phyloP scores from a whole-genome alignment of 2,797 vertebrate species.

The Triplophysa yarkandensis region DNA sequence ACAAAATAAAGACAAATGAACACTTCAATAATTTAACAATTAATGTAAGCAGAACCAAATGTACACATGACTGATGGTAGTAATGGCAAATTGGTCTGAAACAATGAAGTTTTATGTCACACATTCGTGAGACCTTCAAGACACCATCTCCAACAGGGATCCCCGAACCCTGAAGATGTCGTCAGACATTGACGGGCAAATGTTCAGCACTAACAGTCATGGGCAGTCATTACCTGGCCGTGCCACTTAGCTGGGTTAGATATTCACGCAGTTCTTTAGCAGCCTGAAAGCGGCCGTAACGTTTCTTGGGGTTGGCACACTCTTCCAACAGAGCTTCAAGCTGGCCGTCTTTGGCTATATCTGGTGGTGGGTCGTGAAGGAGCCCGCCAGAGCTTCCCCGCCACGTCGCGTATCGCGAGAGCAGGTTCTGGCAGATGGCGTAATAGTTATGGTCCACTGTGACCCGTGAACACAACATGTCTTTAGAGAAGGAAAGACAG shows the following conservation, averaged over 20 bases:
- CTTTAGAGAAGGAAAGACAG: slow-evolving; percentile 98
- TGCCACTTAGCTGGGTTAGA: slow-evolving; percentile 88
- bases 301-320: slow-evolving; percentile 95
- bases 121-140: neutral
- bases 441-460: slow-evolving; percentile 99
- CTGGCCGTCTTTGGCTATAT: slow-evolving; percentile 91
- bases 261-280: slow-evolving; percentile 94
- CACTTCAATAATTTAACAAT: slow-evolving; percentile 37
- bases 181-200: neutral
- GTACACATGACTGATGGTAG: slow-evolving; percentile 13
- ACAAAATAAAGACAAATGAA: slow-evolving; percentile 31
- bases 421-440: slow-evolving; percentile 95
- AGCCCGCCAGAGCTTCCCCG: slow-evolving; percentile 95
- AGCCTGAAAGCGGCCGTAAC: slow-evolving; percentile 91
- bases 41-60: slow-evolving; percentile 7
- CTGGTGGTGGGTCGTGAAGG: slow-evolving; percentile 90
- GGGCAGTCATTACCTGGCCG: slow-evolving; percentile 86
- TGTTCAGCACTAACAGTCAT: neutral
- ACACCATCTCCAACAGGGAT: neutral
- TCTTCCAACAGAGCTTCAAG: slow-evolving; percentile 93
- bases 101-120: neutral
- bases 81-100: slow-evolving; percentile 18
- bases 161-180: slow-evolving; percentile 12
- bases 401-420: slow-evolving; percentile 94
- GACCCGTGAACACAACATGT: slow-evolving; percentile 91